A percentile compares a stretch with the other conserved stretches of the same genome.
These are phyloP conservation scores for Protophormia terraenovae DNA, from an alignment of 2,888 invertebrate genomes.

Conservation along the genomic window DNA sequence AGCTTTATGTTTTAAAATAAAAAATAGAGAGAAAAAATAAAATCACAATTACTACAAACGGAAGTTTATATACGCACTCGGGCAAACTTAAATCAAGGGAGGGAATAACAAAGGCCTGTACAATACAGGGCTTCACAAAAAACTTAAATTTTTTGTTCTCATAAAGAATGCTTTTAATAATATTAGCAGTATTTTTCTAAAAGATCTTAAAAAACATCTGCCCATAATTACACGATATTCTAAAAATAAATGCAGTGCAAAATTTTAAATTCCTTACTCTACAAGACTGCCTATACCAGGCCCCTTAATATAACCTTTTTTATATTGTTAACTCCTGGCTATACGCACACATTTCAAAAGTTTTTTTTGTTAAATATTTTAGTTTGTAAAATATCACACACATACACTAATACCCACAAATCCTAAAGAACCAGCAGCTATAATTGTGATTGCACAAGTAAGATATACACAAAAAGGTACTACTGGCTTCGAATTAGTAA, in stretches of 20 bases:
- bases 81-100: neutral
- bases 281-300: too few species aligned
- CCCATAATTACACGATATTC: too few species aligned
- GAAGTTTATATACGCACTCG: conserved; percentile 47
- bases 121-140: too few species aligned
- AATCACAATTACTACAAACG: conserved; percentile 58
- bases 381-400: neutral
- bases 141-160: too few species aligned
- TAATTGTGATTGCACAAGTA: conserved; percentile 39
- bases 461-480: conserved; percentile 23
- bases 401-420: neutral
- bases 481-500: neutral
- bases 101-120: too few species aligned
- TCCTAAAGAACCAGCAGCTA: conserved; percentile 32
- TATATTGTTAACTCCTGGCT: too few species aligned
- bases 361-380: conserved; percentile 35
- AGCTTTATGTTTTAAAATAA: conserved; percentile 20
- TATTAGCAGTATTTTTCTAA: too few species aligned
- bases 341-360: neutral
- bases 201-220: too few species aligned
- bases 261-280: too few species aligned
- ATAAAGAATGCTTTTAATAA: too few species aligned
- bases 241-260: too few species aligned
- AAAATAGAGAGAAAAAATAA: neutral
- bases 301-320: too few species aligned